Base-by-base conservation (phyloP, 2,888 invertebrate genomes). In the Glyphotaelius pellucidus region DNA sequence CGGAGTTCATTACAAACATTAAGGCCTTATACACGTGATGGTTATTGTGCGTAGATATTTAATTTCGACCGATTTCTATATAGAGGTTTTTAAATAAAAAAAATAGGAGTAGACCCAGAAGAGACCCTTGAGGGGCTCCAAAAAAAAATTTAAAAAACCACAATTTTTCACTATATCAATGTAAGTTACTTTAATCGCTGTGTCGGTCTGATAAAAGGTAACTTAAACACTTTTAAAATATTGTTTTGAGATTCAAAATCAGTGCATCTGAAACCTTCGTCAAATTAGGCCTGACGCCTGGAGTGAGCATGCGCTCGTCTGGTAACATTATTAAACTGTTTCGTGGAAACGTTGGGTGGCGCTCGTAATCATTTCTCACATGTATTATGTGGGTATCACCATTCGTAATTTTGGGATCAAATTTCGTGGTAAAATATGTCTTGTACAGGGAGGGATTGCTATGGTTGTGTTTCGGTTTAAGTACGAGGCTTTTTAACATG, bases 341-440 rank as follows among this genome's bases (percentile, higher is more conserved):
- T 83, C 83, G 35, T 83, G 83, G 83, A 83, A 83, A 2, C 38
- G 35, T 83, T 83, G 67, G 67, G 67, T 67, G 67, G 67, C 67
- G 67, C 67, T 67, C 67, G 67, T 67, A 67, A 67, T 67, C 67
- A 67, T 67, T 67, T 67, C 67, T 67, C 67, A n/a, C 67, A 25
- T 25, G 67, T 67, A 83, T 83, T 83, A 25, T 32, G 83, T 35
- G 83, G 83, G 83, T 83, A 38, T 32, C 38, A 32, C 35, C 19
- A 83, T 35, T 35, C 38, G 32, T 83, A 83, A 83, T 83, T 83
- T 83, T 19, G 25, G 83, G 83, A 38, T 83, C 35, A 35, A 83
- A 83, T 83, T 83, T 83, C 35, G 32, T 25, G 35, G 83, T 83
- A 35, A 25, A 35, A 83, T 67, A 67, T 67, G 52, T 52, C 25